Percentiles rank a stretch among this genome's conserved stretches.
Conservation (phyloP, 1,140 invertebrate genomes). For the Kradibia gibbosae region DNA sequence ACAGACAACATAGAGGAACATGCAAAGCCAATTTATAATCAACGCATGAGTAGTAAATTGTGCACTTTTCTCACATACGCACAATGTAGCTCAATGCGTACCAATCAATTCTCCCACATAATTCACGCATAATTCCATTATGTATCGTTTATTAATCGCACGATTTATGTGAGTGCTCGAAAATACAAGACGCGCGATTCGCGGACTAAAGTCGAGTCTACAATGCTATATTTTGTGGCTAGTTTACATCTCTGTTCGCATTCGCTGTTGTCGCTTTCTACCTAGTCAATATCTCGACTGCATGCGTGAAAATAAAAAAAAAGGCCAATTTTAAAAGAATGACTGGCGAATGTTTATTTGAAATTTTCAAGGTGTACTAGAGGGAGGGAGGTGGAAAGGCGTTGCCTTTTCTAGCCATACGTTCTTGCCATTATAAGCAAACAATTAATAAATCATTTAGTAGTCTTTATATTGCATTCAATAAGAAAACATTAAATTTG, state of each 20-base stretch:
- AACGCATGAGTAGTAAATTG: background rate
- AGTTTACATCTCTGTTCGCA: background rate
- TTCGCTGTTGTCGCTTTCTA: too few species aligned
- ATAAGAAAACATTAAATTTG: too few species aligned
- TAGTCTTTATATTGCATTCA: background rate
- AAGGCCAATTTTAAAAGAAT: background rate
- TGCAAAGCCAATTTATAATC: constrained; percentile 11
- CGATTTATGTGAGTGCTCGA: constrained; percentile 7
- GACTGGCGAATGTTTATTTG: too few species aligned
- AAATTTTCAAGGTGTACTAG: too few species aligned
- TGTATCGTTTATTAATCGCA: background rate
- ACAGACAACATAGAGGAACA: background rate
- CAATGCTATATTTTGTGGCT: background rate
- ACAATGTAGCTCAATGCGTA: background rate
- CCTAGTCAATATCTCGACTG: background rate
- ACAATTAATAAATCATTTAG: background rate
- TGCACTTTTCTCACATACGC: background rate
- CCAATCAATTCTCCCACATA: constrained; percentile 1
- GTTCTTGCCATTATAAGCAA: background rate
- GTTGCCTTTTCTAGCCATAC: too few species aligned
- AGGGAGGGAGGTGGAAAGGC: too few species aligned
- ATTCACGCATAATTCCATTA: constrained; percentile 23
- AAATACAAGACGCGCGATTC: constrained; percentile 17
- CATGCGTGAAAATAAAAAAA: background rate
- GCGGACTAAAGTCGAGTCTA: background rate